Conservation (phyloP, 2,113 vertebrate genomes). For the Erpornis zantholeuca region DNA sequence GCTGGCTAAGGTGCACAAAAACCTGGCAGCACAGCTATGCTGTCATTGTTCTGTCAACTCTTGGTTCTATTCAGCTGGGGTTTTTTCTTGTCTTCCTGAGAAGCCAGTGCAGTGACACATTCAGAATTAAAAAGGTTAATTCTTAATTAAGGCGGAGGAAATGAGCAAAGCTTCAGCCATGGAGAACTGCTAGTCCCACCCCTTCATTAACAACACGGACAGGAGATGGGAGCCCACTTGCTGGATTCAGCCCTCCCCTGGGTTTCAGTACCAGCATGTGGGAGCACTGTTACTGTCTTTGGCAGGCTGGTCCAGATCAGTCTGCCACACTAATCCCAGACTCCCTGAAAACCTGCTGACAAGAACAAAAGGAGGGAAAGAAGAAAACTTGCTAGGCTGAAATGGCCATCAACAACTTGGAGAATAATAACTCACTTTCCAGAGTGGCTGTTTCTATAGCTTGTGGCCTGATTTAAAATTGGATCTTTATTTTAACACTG, state of each 20-base stretch:
- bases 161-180: neutral
- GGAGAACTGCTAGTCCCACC: neutral
- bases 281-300: neutral
- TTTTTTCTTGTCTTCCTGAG: neutral
- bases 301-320: neutral
- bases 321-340: neutral
- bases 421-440: neutral
- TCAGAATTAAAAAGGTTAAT: neutral
- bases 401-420: neutral
- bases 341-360: neutral
- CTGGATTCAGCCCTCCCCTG: neutral
- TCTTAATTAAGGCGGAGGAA: neutral
- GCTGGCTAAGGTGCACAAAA: neutral
- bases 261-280: neutral
- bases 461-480: neutral
- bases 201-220: neutral
- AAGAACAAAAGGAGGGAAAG: neutral
- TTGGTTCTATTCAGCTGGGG: neutral
- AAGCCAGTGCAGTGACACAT: neutral
- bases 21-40: neutral
- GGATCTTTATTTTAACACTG: neutral
- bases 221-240: neutral
- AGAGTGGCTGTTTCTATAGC: neutral
- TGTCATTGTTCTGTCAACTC: rapidly evolving
- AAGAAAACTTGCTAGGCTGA: neutral